These are phyloP conservation scores for Amphiduros pacificus DNA, from an alignment of 2,888 invertebrate species.

Conservation along the genomic window DNA sequence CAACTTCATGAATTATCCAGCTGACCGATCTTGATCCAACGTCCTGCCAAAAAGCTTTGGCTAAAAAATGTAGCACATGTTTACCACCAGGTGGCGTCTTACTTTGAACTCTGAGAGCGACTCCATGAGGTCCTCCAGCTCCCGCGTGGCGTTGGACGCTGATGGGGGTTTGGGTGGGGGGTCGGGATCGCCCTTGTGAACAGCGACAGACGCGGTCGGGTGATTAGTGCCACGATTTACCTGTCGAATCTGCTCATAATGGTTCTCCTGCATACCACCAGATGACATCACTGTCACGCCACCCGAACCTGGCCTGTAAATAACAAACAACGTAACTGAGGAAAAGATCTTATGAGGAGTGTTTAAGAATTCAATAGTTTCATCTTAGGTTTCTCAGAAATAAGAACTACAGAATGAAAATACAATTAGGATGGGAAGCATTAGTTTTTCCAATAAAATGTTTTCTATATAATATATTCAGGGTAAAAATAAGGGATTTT, in stretches of 20 bases:
- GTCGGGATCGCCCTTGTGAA: background rate
- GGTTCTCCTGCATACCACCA: slow-evolving; percentile 5
- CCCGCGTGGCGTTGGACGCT: slow-evolving; percentile 87
- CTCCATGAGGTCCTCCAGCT: slow-evolving; percentile 92
- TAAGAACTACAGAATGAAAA: too few relatives aligned
- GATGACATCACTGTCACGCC: background rate
- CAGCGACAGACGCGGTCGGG: background rate
- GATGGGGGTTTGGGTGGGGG: slow-evolving; percentile 31
- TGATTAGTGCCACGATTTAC: background rate
- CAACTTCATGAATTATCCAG: too few relatives aligned
- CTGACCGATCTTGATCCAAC: too few relatives aligned
- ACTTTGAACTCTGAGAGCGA: slow-evolving; percentile 91
- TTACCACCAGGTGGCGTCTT: slow-evolving; percentile 51
- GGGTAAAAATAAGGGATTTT: too few relatives aligned
- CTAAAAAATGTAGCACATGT: background rate
- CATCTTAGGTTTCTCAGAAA: too few relatives aligned
- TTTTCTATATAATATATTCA: too few relatives aligned
- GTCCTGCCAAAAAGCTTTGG: background rate
- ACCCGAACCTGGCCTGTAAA: background rate
- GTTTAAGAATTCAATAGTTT: too few relatives aligned
- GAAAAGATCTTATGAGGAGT: too few relatives aligned
- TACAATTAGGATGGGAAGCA: too few relatives aligned
- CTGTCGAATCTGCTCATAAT: slow-evolving; percentile 19
- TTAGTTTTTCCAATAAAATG: too few relatives aligned
- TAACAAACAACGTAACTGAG: too few relatives aligned